These are phyloP conservation scores for Wiebesia pumilae DNA, from an alignment of 1,140 invertebrate genomes.

Conservation along the genomic window DNA sequence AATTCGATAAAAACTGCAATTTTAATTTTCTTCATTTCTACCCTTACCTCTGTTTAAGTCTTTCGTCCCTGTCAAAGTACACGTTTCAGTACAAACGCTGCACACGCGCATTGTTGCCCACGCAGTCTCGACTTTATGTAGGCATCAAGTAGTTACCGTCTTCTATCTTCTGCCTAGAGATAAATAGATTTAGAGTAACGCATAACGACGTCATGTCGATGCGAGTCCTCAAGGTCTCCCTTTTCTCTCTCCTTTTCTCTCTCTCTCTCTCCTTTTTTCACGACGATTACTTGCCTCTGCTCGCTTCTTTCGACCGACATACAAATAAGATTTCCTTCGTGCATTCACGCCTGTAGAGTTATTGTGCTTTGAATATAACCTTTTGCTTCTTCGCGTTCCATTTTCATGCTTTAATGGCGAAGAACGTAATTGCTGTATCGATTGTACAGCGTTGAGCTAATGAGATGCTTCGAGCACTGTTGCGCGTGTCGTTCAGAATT, in stretches of 20 bases:
- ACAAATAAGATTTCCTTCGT: not conserved
- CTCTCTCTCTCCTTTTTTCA: not conserved
- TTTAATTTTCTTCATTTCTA: no score
- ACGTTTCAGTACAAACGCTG: not conserved
- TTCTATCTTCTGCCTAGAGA: not conserved
- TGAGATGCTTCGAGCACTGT: not conserved
- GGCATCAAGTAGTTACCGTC: not conserved
- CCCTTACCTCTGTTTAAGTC: no score
- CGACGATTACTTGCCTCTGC: not conserved
- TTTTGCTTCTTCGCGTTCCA: not conserved
- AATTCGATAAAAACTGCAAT: no score
- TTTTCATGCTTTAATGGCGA: not conserved
- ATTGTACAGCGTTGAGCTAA: not conserved
- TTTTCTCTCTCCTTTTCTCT: not conserved
- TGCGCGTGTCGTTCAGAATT: not conserved
- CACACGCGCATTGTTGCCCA: not conserved
- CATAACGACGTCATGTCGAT: not conserved
- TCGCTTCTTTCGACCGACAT: not conserved
- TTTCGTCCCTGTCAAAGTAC: no score
- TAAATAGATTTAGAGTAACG: conserved; percentile 10
- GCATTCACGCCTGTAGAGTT: not conserved
- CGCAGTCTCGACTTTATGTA: not conserved
- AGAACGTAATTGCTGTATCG: not conserved
- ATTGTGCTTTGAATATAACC: not conserved
- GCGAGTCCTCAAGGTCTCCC: not conserved